Evolutionary conservation across 30 jellyfish, hydroid and myxozoan species (phyloP).

Genomic region (Catostylus mosaicus): DNA sequence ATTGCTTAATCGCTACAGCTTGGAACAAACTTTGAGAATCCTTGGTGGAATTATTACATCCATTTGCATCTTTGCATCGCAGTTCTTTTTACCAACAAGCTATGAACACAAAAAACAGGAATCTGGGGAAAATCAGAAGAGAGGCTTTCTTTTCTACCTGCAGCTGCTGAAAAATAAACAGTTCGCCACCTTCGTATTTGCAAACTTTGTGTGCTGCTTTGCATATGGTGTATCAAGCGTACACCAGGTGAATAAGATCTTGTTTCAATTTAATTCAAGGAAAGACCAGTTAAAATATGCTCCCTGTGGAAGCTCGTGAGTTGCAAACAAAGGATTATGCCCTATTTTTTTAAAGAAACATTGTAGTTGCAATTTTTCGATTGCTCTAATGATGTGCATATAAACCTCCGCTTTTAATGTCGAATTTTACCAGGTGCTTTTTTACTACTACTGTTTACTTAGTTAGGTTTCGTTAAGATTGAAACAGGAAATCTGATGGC

Average conservation of each 20-base stretch:
- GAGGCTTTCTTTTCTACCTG: conserved; percentile 3
- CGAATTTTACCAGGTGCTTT: too few species aligned
- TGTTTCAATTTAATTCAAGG: too few species aligned
- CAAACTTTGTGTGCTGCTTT: conserved; percentile 14
- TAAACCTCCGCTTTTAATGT: too few species aligned
- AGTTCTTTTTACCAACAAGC: conserved; percentile 8
- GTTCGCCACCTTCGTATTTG: conserved; percentile 7
- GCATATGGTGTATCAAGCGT: conserved; percentile 15
- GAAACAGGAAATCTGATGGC: too few species aligned
- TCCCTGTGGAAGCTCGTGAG: too few species aligned
- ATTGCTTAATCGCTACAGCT: background rate
- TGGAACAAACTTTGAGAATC: conserved; percentile 15
- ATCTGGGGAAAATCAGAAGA: background rate
- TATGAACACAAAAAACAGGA: conserved; percentile 9
- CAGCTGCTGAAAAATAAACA: conserved; percentile 4
- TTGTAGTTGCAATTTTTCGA: too few species aligned
- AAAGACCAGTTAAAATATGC: too few species aligned
- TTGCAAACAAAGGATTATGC: too few species aligned
- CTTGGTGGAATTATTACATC: background rate
- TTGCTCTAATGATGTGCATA: too few species aligned
- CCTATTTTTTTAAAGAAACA: too few species aligned
- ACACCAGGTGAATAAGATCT: conserved; percentile 12
- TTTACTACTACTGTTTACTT: too few species aligned
- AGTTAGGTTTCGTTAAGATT: too few species aligned
- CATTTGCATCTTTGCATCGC: conserved; percentile 18